A percentile compares a stretch with the other conserved stretches of the same genome.
These are phyloP conservation scores for Cantharis nigra DNA, from an alignment of 2,888 invertebrate species.

Conservation along the genomic window DNA sequence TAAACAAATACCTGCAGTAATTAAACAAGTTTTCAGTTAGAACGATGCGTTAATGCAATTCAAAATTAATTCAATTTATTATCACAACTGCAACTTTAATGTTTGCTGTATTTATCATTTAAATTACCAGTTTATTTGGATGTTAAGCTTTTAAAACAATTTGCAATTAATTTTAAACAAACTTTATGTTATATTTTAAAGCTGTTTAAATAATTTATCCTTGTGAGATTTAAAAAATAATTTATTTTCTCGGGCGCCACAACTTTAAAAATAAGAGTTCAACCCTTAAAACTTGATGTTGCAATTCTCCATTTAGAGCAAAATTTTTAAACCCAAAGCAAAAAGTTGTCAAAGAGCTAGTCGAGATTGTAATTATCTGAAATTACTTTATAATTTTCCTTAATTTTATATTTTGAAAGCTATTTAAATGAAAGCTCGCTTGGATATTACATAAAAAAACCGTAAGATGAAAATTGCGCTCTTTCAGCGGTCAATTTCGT, in stretches of 20 bases:
- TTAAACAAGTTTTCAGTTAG: conserved; percentile 16
- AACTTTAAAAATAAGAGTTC: background rate
- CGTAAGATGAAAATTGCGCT: background rate
- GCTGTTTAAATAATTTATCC: background rate
- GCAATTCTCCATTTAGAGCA: background rate
- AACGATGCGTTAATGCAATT: conserved; percentile 21
- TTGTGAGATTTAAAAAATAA: background rate
- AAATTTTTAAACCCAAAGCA: background rate
- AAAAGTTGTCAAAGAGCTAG: background rate
- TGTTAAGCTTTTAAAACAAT: background rate
- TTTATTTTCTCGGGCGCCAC: background rate
- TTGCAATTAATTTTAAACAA: background rate
- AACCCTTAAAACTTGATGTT: background rate
- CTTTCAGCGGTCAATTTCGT: background rate
- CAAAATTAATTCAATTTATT: conserved; percentile 15
- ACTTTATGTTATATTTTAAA: background rate
- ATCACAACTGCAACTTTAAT: conserved; percentile 20
- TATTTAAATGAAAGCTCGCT: background rate
- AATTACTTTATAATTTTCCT: background rate
- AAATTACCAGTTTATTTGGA: background rate
- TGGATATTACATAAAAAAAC: background rate
- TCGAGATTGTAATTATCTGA: background rate
- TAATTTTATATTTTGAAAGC: background rate
- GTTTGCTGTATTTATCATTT: conserved; percentile 4
- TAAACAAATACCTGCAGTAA: conserved; percentile 21